Base-by-base conservation (phyloP, 2,888 invertebrate species). In the Ypsolopha scabrella region DNA sequence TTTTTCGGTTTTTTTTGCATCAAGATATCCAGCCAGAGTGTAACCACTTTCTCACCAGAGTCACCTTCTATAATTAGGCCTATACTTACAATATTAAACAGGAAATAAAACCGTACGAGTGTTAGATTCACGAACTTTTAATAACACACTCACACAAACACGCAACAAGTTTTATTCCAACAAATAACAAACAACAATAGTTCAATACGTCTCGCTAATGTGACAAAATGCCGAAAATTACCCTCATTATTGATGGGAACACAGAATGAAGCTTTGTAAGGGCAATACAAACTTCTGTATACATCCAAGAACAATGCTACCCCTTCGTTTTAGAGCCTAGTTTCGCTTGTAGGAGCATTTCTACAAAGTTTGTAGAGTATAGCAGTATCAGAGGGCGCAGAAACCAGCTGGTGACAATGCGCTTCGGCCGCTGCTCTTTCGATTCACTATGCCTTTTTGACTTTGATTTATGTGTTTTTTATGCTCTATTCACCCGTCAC, bases 391-490 rank as follows among this genome's bases (percentile, higher is more conserved):
- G 52, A 54, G 60, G 57, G 59, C 57, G 60, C 58, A 59, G 58
- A 57, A 54, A 51, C 51, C 85, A 86, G 86, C 85, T 85, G 86
- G 82, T 72, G 80, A 80, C 82, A 75, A 72, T 75, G 58, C 70
- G 67, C 74, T 78, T 78, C 76, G 79, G 70, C 76, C 77, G 67
- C 70, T 60, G 70, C 71, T 75, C 70, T 70, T 64, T 66, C 73
- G 72, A 81, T 87, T 87, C 80, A 80, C 78, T 81, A 80, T 82
- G 86, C 87, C 86, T 85, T 86, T 87, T 87, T 86, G 87, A 87
- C 87, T 87, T 87, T 87, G 87, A 87, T 87, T 87, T 87, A 87
- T 87, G 74, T 62, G 60, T 79, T 87, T 87, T 87, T 87, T 87
- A 85, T 86, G 68, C 78, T 68, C 80, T 77, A 83, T 86, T 85